phyloP scores from a whole-genome alignment of 2,888 invertebrate species.

The Notocelia uddmanniana region DNA sequence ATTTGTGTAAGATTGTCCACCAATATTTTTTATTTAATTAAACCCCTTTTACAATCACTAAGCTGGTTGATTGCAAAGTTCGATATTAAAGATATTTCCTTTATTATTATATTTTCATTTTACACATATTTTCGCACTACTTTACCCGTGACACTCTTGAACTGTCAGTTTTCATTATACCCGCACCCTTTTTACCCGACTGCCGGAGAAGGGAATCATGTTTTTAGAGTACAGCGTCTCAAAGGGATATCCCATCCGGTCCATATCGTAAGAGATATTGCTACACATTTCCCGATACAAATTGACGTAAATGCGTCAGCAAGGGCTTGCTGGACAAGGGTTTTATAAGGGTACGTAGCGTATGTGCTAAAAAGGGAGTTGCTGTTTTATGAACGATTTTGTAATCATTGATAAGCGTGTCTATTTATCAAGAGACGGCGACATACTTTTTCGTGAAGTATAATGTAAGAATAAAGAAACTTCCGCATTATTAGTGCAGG shows the following conservation, averaged over 20 bases:
- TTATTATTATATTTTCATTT: neutral
- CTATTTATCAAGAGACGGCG: neutral
- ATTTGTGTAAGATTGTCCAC: no score
- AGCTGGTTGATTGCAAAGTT: no score
- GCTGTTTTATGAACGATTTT: conserved; percentile 32
- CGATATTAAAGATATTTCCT: neutral
- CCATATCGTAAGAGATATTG: conserved; percentile 34
- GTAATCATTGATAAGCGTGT: conserved; percentile 6
- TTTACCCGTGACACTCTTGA: conserved; percentile 8
- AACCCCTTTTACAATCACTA: no score
- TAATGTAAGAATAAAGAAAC: no score
- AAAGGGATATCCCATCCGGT: conserved; percentile 27
- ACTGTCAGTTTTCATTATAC: conserved; percentile 41
- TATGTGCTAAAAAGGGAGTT: conserved; percentile 13
- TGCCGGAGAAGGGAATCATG: neutral
- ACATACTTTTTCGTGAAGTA: neutral
- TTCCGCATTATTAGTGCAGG: no score
- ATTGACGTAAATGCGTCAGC: conserved; percentile 42
- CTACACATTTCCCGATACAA: conserved; percentile 35
- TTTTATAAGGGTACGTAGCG: conserved; percentile 26
- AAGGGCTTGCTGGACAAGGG: conserved; percentile 40
- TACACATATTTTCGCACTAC: neutral
- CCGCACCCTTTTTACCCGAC: conserved; percentile 28
- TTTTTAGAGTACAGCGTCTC: conserved; percentile 22
- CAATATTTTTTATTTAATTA: no score